Evolutionary conservation across 35 echinoderm and acorn worm genomes (phyloP), one percentile per base, ranked within the genome.

Genomic region (Lytechinus pictus): DNA sequence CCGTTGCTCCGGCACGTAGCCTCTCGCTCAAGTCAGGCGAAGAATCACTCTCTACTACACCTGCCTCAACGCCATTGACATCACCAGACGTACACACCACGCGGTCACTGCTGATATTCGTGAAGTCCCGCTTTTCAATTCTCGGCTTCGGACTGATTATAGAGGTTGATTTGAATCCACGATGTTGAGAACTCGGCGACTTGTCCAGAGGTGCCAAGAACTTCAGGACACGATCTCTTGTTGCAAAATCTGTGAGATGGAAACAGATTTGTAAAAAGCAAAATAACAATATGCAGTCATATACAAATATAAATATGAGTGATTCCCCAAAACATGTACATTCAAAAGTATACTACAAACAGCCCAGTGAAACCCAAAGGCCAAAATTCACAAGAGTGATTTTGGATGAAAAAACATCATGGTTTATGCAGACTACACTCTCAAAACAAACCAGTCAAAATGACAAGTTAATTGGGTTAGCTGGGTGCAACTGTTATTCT

Each of bases 121-220:
- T 93, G 52, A 55, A 55, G 27, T 93, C 92, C 27, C 52, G 52
- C 89, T 92, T 92, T 60, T 96, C 87, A 14, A 29, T 89, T 52
- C 79, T 91, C 5, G 54, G 88, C 51, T 92, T 96, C 3, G 95
- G 54, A 89, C 95, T 96, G 89, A 55, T 28, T 29, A 96, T 92
- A 13, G 89, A 5, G 27, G 57, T 92, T 28, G 86, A 8, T 95
- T 29, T 89, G 53, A 71, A 52, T n/a, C 53, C 52, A 54, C 91
- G 92, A 8, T 94, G 94, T 21, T 96, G 55, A 29, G 55, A 87
- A 61, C 96, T 93, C 2, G 96, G 94, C 54, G 96, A 87, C 57
- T 95, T 96, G 10, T 96, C 96, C 54, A 96, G 52, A 13, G 96
- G 96, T 53, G 94, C 96, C 12, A 96, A 60, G 52, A 96, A 96